Percentiles rank a stretch among this genome's conserved stretches.
These are phyloP conservation scores for Orthosia gracilis DNA, from an alignment of 2,888 invertebrate species.

Conservation along the genomic window DNA sequence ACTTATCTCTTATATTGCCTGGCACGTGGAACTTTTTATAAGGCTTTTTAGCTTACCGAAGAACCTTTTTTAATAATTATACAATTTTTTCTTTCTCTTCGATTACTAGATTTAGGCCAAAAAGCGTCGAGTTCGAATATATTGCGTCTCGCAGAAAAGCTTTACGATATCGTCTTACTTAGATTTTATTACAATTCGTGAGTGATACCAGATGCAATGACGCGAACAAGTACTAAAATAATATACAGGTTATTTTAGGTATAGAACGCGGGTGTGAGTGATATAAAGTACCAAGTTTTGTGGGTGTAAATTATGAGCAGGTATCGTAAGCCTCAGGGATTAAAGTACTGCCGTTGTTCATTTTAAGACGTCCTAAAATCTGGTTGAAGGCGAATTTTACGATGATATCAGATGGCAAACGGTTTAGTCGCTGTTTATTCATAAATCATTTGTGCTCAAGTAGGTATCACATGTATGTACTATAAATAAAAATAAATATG, in stretches of 20 bases:
- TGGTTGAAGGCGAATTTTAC: slow-evolving; percentile 24
- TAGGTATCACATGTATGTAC: neutral
- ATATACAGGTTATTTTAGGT: slow-evolving; percentile 47
- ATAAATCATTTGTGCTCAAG: neutral
- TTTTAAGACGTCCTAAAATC: slow-evolving; percentile 49
- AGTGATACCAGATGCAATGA: slow-evolving; percentile 73
- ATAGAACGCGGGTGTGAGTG: slow-evolving; percentile 38
- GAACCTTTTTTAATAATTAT: slow-evolving; percentile 49
- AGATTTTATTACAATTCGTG: slow-evolving; percentile 78
- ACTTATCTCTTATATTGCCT: slow-evolving; percentile 12
- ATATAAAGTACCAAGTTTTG: slow-evolving; percentile 39
- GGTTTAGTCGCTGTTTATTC: slow-evolving; percentile 9
- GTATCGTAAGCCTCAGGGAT: slow-evolving; percentile 42
- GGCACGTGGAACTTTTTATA: slow-evolving; percentile 21
- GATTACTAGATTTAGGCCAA: slow-evolving; percentile 67
- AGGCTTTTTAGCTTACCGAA: slow-evolving; percentile 29
- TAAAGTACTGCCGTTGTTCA: slow-evolving; percentile 38
- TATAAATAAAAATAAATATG: too few relatives aligned
- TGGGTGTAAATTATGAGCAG: slow-evolving; percentile 43
- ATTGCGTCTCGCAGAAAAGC: slow-evolving; percentile 76
- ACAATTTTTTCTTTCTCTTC: slow-evolving; percentile 47
- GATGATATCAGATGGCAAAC: slow-evolving; percentile 19
- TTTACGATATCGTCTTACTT: slow-evolving; percentile 78
- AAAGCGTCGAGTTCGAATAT: slow-evolving; percentile 74
- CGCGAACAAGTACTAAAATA: slow-evolving; percentile 56